phyloP scores from a whole-genome alignment of 1,140 invertebrate species.

The Octopus bimaculoides region DNA sequence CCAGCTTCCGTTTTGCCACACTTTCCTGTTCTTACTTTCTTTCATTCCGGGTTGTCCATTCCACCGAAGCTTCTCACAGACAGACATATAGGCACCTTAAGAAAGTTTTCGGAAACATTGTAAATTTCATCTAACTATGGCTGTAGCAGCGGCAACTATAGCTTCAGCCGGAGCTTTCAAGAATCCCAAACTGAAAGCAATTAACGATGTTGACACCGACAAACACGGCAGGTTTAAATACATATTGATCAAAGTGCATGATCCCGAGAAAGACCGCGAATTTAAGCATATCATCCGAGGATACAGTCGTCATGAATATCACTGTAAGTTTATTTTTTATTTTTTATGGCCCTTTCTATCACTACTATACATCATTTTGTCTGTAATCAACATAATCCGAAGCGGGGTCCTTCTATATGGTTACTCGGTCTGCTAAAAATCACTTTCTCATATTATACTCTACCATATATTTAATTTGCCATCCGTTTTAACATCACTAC shows the following conservation, averaged over 20 bases:
- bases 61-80: too few relatives aligned
- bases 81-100: too few relatives aligned
- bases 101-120: too few relatives aligned
- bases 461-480: too few relatives aligned
- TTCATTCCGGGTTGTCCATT: too few relatives aligned
- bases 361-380: background rate
- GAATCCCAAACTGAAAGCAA: slow-evolving; percentile 49
- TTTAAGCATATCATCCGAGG: slow-evolving; percentile 51
- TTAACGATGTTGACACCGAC: slow-evolving; percentile 80
- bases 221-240: slow-evolving; percentile 79
- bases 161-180: slow-evolving; percentile 40
- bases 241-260: slow-evolving; percentile 73
- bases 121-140: slow-evolving; percentile 22
- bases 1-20: too few relatives aligned
- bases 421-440: too few relatives aligned
- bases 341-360: background rate
- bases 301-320: slow-evolving; percentile 33
- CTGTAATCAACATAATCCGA: too few relatives aligned
- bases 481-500: too few relatives aligned
- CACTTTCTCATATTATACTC: too few relatives aligned
- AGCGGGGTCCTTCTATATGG: too few relatives aligned
- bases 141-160: slow-evolving; percentile 36
- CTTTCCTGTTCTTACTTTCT: too few relatives aligned
- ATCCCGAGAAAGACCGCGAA: slow-evolving; percentile 44
- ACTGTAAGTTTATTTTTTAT: slow-evolving; percentile 34